Conservation (phyloP, 2,888 invertebrate species). For the Globia sparganii region DNA sequence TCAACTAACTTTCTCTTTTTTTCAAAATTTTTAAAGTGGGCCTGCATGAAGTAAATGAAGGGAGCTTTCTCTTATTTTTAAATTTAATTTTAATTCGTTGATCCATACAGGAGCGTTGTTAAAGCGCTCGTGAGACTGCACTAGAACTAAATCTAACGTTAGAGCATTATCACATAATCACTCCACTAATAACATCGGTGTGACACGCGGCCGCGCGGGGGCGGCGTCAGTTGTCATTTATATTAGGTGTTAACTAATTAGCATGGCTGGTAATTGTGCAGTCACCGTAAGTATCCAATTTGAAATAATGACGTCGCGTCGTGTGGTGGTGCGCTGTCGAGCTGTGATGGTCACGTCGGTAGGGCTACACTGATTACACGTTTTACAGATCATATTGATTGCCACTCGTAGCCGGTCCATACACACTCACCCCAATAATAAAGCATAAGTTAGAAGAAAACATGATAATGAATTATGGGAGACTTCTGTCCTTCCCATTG, state of each 20-base stretch:
- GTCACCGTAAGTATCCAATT: constrained; percentile 29
- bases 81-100: constrained; percentile 27
- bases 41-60: constrained; percentile 61
- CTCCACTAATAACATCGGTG: background rate
- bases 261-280: constrained; percentile 19
- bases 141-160: background rate
- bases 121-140: background rate
- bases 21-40: constrained; percentile 66
- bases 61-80: constrained; percentile 37
- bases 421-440: background rate
- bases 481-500: no score
- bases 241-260: constrained; percentile 30
- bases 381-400: background rate
- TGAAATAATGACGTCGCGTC: constrained; percentile 23
- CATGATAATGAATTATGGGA: background rate
- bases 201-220: no score
- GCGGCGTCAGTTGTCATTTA: background rate
- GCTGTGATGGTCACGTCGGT: background rate
- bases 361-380: background rate
- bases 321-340: background rate
- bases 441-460: background rate
- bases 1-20: constrained; percentile 67
- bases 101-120: constrained; percentile 43
- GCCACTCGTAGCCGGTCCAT: background rate
- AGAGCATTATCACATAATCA: background rate